A percentile compares a stretch with the other conserved stretches of the same genome.
Conservation (phyloP, 2,797 vertebrate genomes). For the Acipenser oxyrinchus region DNA sequence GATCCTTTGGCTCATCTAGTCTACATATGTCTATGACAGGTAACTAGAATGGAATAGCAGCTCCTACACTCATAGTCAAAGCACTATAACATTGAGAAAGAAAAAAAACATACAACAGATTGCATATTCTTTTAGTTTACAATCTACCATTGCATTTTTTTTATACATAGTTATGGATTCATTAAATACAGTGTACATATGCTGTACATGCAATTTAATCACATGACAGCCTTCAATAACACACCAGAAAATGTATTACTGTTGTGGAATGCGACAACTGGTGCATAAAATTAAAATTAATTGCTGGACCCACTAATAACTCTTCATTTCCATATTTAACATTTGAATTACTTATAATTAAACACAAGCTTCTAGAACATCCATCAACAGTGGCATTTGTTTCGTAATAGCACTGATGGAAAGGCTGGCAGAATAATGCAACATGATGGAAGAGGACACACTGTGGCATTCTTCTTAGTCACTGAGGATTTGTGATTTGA, state of each 20-base stretch:
- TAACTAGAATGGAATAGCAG: no score
- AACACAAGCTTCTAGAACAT: neutral
- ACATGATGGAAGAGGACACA: neutral
- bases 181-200: no score
- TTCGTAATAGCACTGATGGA: neutral
- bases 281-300: constrained; percentile 7
- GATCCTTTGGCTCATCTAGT: no score
- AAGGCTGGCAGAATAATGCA: neutral
- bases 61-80: no score
- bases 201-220: no score
- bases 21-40: no score
- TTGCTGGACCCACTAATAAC: neutral
- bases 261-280: neutral
- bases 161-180: no score
- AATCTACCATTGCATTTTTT: no score
- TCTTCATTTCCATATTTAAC: constrained; percentile 2
- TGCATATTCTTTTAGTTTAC: no score
- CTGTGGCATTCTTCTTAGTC: neutral
- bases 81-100: no score
- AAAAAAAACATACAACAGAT: no score
- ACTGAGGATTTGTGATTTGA: neutral
- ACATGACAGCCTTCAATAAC: neutral
- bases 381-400: neutral
- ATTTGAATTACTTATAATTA: neutral
- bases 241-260: neutral